Evolutionary conservation across 2,797 vertebrate genomes (phyloP).

Genomic region (Ctenopoma kingsleyae): DNA sequence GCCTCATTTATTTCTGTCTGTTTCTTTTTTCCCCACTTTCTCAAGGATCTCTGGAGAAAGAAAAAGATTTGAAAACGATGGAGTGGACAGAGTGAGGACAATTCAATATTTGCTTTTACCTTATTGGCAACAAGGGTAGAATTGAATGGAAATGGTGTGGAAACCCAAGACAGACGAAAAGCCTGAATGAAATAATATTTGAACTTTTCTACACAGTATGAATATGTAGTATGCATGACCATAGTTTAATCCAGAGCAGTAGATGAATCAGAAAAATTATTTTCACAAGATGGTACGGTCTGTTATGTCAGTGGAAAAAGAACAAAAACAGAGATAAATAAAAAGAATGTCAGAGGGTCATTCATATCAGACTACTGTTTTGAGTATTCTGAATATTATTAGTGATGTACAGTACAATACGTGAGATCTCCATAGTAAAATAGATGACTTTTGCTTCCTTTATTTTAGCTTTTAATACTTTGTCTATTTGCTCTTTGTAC

Average conservation of each 20-base stretch:
- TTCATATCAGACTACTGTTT: conserved; percentile 29
- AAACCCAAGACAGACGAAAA: conserved; percentile 48
- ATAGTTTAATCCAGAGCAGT: conserved; percentile 29
- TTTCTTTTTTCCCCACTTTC: conserved; percentile 56
- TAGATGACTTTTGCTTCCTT: not conserved
- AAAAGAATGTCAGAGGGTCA: conserved; percentile 2
- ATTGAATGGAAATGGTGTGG: conserved; percentile 49
- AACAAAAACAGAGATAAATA: conserved; percentile 43
- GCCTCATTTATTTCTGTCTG: conserved; percentile 53
- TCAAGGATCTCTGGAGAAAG: conserved; percentile 74
- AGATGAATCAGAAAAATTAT: conserved; percentile 28
- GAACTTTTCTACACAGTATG: conserved; percentile 59
- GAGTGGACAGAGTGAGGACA: conserved; percentile 67
- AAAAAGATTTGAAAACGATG: conserved; percentile 66
- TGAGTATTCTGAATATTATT: conserved; percentile 25
- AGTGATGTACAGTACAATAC: conserved; percentile 15
- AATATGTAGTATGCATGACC: conserved; percentile 62
- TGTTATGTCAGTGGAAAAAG: conserved; percentile 33
- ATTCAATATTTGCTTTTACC: conserved; percentile 75
- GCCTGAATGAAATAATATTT: conserved; percentile 61
- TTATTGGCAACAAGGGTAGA: conserved; percentile 63
- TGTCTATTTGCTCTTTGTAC: not conserved
- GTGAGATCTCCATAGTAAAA: not conserved
- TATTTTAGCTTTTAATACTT: conserved; percentile 1
- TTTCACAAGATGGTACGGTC: conserved; percentile 28